phyloP scores from a whole-genome alignment of 1,140 invertebrate genomes.

The Leptinotarsa texana region DNA sequence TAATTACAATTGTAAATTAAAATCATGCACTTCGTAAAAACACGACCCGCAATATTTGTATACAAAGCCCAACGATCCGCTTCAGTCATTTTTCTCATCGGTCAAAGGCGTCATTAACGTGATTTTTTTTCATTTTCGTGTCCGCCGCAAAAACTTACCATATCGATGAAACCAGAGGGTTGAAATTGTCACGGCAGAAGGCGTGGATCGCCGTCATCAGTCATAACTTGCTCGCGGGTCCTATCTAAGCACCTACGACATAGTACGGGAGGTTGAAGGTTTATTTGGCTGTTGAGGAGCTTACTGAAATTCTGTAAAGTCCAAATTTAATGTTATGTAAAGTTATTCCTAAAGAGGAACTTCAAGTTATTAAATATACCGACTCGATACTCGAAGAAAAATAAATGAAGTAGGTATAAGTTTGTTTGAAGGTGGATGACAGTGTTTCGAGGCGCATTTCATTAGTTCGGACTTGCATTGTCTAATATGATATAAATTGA shows the following conservation, averaged over 20 bases:
- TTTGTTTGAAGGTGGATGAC: too few relatives aligned
- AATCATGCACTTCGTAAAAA: background rate
- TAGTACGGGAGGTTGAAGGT: conserved; percentile 4
- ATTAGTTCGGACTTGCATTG: too few relatives aligned
- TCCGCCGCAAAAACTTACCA: conserved; percentile 26
- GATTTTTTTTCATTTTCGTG: conserved; percentile 34
- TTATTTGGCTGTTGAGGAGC: too few relatives aligned
- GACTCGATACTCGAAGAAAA: too few relatives aligned
- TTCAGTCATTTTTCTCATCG: conserved; percentile 16
- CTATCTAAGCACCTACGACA: conserved; percentile 29
- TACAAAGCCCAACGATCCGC: conserved; percentile 7
- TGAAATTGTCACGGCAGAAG: conserved; percentile 52
- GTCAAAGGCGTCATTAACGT: conserved; percentile 16
- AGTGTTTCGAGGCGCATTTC: too few relatives aligned
- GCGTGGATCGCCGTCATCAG: conserved; percentile 54
- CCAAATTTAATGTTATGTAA: too few relatives aligned
- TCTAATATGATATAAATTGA: too few relatives aligned
- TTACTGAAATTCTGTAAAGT: too few relatives aligned
- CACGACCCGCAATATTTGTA: background rate
- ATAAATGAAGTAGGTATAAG: too few relatives aligned
- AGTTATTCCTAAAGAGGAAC: too few relatives aligned
- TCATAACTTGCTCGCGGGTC: conserved; percentile 49
- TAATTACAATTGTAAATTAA: background rate
- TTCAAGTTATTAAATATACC: too few relatives aligned
- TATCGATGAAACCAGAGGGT: conserved; percentile 42